Conservation (phyloP, 2,113 vertebrate genomes). For the Naja naja region DNA sequence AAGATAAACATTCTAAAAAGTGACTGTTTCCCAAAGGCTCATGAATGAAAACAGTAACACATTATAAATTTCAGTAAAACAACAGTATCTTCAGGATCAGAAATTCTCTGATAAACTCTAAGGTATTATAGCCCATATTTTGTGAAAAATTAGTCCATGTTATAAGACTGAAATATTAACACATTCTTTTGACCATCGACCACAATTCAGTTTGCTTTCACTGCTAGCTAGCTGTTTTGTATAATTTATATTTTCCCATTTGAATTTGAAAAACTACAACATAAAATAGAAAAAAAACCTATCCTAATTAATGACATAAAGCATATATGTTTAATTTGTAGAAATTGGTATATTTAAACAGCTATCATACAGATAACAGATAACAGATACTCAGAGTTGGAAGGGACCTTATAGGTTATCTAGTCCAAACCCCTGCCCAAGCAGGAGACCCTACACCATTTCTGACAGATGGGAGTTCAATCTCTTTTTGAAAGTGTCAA, state of each 20-base stretch:
- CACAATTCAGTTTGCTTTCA: slow-evolving; percentile 18
- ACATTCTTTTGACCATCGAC: slow-evolving; percentile 29
- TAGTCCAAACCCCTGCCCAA: no score
- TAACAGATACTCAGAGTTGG: no score
- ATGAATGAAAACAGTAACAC: not conserved
- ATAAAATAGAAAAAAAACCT: not conserved
- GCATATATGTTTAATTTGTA: not conserved
- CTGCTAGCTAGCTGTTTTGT: slow-evolving; percentile 2
- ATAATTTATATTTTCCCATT: not conserved
- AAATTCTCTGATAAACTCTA: slow-evolving; percentile 53
- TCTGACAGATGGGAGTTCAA: no score
- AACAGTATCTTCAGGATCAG: slow-evolving; percentile 24
- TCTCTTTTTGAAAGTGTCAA: no score
- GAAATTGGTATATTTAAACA: not conserved
- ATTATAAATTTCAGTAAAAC: slow-evolving; percentile 36
- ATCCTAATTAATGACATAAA: not conserved
- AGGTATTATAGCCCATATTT: slow-evolving; percentile 51
- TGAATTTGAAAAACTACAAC: not conserved
- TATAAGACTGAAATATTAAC: slow-evolving; percentile 36
- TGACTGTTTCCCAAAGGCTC: slow-evolving; percentile 28
- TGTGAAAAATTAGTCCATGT: slow-evolving; percentile 54
- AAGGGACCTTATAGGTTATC: no score
- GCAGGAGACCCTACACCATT: no score
- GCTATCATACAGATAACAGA: not conserved
- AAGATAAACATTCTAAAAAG: slow-evolving; percentile 34